A percentile compares a stretch with the other conserved stretches of the same genome.
Conservation (phyloP, 2,888 invertebrate genomes). For the Drosophila mulleri region DNA sequence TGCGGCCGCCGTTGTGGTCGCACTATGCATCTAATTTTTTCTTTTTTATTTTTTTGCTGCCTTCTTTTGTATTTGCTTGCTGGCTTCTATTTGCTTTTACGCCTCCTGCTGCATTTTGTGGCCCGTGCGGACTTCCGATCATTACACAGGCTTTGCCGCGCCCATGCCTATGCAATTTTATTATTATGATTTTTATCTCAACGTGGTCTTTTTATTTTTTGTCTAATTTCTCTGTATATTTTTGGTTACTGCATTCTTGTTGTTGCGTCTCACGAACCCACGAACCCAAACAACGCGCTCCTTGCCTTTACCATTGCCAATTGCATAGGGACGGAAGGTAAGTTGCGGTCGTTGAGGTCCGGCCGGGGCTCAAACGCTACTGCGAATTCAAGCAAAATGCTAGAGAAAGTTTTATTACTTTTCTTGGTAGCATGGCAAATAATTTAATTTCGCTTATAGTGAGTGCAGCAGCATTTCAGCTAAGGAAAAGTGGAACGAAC, state of each 20-base stretch:
- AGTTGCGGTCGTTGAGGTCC: constrained; percentile 45
- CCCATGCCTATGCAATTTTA: constrained; percentile 58
- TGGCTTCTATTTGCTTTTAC: constrained; percentile 56
- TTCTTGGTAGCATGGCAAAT: constrained; percentile 56
- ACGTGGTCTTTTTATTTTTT: constrained; percentile 48
- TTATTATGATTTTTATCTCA: constrained; percentile 66
- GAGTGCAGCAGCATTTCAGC: constrained; percentile 36
- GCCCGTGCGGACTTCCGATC: constrained; percentile 63
- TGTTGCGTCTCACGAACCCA: constrained; percentile 44
- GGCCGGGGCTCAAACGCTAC: background rate
- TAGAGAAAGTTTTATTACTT: constrained; percentile 72
- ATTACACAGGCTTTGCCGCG: constrained; percentile 64
- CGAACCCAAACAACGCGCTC: constrained; percentile 31
- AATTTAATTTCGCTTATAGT: constrained; percentile 73
- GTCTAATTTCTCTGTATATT: constrained; percentile 67
- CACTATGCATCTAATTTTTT: constrained; percentile 28
- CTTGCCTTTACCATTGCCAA: constrained; percentile 47
- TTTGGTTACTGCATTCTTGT: constrained; percentile 60
- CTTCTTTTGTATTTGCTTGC: constrained; percentile 17
- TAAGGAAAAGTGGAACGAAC: constrained; percentile 21
- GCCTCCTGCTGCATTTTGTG: constrained; percentile 57
- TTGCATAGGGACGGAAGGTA: constrained; percentile 72
- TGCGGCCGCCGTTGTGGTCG: constrained; percentile 22
- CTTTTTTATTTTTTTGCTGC: background rate
- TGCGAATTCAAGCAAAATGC: constrained; percentile 1